phyloP scores from a whole-genome alignment of 2,113 vertebrate genomes.

The Verasper variegatus region DNA sequence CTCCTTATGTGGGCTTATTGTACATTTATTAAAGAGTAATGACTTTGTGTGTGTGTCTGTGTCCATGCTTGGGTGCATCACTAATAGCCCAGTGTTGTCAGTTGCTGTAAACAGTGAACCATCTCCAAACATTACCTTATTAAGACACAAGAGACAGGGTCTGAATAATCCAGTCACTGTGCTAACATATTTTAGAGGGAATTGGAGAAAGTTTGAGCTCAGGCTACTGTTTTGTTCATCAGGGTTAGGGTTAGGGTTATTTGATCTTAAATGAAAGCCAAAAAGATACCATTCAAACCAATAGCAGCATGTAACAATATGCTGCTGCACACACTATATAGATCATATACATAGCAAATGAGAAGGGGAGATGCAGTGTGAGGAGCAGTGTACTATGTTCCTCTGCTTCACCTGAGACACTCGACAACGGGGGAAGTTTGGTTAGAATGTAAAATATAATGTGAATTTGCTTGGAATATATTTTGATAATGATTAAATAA shows the following conservation, averaged over 20 bases:
- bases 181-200: background rate
- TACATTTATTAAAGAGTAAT: background rate
- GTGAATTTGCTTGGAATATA: too few relatives aligned
- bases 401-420: too few relatives aligned
- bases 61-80: slow-evolving; percentile 56
- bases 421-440: too few relatives aligned
- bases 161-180: background rate
- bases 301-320: background rate
- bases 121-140: slow-evolving; percentile 85
- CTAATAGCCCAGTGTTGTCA: slow-evolving; percentile 63
- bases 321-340: too few relatives aligned
- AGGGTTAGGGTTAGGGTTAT: too few relatives aligned
- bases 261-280: background rate
- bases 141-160: slow-evolving; percentile 70
- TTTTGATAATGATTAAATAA: too few relatives aligned
- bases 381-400: too few relatives aligned
- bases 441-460: too few relatives aligned
- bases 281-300: background rate
- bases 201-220: background rate
- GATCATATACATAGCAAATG: too few relatives aligned
- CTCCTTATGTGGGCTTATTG: slow-evolving; percentile 5
- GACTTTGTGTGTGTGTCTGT: slow-evolving; percentile 23
- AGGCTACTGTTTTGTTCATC: too few relatives aligned
- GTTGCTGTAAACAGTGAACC: slow-evolving; percentile 76
- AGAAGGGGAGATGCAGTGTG: background rate